Evolutionary conservation across 1,140 invertebrate species (phyloP).

Genomic region (Ruditapes philippinarum): DNA sequence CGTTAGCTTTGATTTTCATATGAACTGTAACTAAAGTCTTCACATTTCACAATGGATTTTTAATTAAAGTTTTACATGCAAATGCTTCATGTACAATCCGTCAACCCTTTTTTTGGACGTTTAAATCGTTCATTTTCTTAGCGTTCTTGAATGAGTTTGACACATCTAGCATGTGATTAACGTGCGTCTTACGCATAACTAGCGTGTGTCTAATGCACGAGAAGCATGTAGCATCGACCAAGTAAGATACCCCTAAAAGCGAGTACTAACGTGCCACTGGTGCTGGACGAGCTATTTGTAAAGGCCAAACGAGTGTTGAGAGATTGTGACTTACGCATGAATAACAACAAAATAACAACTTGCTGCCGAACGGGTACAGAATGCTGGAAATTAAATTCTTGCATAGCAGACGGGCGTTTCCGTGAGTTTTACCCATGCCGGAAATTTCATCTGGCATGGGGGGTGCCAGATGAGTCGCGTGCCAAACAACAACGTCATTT

Average conservation of each 20-base stretch:
- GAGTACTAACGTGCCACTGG: conserved; percentile 30
- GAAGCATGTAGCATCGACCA: conserved; percentile 31
- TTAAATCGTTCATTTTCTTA: background rate
- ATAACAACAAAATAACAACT: conserved; percentile 2
- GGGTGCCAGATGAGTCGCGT: too few species aligned
- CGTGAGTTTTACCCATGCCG: too few species aligned
- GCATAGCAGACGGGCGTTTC: too few species aligned
- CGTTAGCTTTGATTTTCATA: too few species aligned
- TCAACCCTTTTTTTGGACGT: conserved; percentile 19
- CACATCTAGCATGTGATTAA: conserved; percentile 22
- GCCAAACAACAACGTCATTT: too few species aligned
- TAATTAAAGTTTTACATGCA: too few species aligned
- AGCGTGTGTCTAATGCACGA: conserved; percentile 43
- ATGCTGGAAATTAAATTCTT: conserved; percentile 28
- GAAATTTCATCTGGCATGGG: too few species aligned
- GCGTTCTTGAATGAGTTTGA: conserved; percentile 4
- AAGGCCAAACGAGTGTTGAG: conserved; percentile 30
- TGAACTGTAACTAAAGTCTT: too few species aligned
- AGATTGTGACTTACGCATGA: conserved; percentile 43
- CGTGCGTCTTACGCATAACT: conserved; percentile 25
- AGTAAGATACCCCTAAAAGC: conserved; percentile 42
- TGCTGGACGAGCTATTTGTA: conserved; percentile 10
- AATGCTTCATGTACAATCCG: too few species aligned
- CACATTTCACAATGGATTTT: too few species aligned
- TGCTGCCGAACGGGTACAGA: conserved; percentile 8